Conservation (phyloP, 2,797 vertebrate species). For the Cyprinodon diabolis region DNA sequence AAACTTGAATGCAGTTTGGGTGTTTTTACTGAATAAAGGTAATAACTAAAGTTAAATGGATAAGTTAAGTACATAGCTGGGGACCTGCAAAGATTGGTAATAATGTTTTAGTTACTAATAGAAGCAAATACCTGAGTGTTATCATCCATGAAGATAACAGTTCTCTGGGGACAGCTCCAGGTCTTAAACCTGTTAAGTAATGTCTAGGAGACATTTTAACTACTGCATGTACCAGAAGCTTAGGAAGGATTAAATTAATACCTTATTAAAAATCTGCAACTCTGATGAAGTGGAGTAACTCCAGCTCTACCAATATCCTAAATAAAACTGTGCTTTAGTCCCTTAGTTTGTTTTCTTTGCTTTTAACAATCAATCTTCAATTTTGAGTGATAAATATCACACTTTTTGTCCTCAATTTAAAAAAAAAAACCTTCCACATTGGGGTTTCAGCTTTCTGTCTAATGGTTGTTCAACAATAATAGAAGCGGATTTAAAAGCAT, state of each 20-base stretch:
- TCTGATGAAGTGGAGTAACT: not conserved
- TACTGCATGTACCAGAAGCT: not conserved
- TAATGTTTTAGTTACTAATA: too few species aligned
- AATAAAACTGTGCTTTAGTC: not conserved
- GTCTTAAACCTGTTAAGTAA: too few species aligned
- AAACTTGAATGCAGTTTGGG: too few species aligned
- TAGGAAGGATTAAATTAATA: not conserved
- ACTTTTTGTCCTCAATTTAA: not conserved
- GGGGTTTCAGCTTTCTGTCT: not conserved
- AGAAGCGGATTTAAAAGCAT: constrained; percentile 6
- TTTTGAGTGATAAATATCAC: not conserved
- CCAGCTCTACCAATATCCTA: not conserved
- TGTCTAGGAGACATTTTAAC: too few species aligned
- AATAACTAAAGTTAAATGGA: too few species aligned
- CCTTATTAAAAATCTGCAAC: not conserved
- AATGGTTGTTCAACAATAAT: constrained; percentile 1
- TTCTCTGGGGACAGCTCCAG: too few species aligned
- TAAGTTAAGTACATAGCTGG: too few species aligned
- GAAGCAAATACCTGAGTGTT: too few species aligned
- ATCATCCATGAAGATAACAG: too few species aligned
- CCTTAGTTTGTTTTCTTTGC: not conserved
- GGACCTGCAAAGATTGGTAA: too few species aligned
- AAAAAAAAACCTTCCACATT: not conserved
- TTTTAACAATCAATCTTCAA: not conserved
- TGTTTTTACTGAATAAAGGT: too few species aligned